Conservation (phyloP, 2,888 invertebrate species). For the Matsumyia berberina region DNA sequence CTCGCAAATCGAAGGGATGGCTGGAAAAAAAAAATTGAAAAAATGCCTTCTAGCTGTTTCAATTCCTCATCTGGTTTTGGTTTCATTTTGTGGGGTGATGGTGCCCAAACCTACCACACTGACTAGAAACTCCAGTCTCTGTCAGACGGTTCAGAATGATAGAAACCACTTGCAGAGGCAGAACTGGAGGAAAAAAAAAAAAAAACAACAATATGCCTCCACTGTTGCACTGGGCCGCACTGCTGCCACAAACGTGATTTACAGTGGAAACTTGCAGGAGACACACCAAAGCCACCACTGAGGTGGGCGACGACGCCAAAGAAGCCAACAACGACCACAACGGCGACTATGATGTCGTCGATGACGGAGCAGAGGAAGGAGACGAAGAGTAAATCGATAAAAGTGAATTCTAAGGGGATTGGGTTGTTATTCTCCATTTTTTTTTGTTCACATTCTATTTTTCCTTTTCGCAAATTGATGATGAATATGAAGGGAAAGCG, state of each 20-base stretch:
- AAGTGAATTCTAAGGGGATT: slow-evolving; percentile 33
- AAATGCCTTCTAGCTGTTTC: slow-evolving; percentile 23
- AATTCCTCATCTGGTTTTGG: slow-evolving; percentile 31
- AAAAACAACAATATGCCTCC: background rate
- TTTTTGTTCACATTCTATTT: slow-evolving; percentile 4
- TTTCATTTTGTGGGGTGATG: slow-evolving; percentile 31
- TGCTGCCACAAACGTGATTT: slow-evolving; percentile 44
- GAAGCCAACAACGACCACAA: slow-evolving; percentile 26
- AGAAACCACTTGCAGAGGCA: slow-evolving; percentile 41
- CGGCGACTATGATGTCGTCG: too few species aligned
- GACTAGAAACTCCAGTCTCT: slow-evolving; percentile 10
- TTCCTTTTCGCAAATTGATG: slow-evolving; percentile 51
- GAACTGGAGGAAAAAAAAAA: slow-evolving; percentile 6
- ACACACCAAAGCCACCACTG: slow-evolving; percentile 20
- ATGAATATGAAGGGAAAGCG: slow-evolving; percentile 48
- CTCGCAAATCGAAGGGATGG: slow-evolving; percentile 39
- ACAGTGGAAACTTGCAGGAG: slow-evolving; percentile 40
- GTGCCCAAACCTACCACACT: too few species aligned
- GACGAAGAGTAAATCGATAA: slow-evolving; percentile 49
- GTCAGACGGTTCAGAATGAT: too few species aligned
- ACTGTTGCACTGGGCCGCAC: slow-evolving; percentile 27
- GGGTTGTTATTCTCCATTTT: slow-evolving; percentile 12
- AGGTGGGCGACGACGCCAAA: slow-evolving; percentile 30
- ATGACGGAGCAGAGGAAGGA: too few species aligned
- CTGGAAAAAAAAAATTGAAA: background rate